Conservation (phyloP, 2,113 vertebrate species). For the Vombatus ursinus region DNA sequence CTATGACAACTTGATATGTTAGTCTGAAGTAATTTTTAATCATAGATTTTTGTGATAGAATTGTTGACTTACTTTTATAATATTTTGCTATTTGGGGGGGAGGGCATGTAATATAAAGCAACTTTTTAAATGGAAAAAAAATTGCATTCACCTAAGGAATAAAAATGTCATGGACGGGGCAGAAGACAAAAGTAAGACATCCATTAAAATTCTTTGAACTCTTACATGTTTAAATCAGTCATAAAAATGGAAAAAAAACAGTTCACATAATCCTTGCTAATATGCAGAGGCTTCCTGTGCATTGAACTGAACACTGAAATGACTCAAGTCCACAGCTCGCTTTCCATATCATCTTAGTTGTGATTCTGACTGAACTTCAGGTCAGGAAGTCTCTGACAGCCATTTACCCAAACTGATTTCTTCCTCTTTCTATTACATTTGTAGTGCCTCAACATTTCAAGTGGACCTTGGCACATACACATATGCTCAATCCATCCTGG, state of each 20-base stretch:
- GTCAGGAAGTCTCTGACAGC: not conserved
- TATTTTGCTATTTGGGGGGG: not conserved
- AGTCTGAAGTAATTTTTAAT: not conserved
- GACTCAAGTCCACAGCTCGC: not conserved
- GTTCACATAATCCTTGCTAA: not conserved
- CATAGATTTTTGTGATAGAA: not conserved
- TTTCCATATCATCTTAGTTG: not conserved
- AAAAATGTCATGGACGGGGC: not conserved
- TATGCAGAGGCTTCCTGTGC: not conserved
- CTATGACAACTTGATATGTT: not conserved
- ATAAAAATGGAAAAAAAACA: constrained; percentile 34
- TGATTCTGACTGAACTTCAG: not conserved
- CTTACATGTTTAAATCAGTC: constrained; percentile 1
- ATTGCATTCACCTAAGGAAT: not conserved
- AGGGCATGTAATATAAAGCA: not conserved
- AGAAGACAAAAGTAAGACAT: not conserved
- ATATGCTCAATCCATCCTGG: not conserved
- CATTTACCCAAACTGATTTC: not conserved
- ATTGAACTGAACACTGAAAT: not conserved
- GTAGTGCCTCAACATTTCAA: constrained; percentile 1
- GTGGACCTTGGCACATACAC: not conserved
- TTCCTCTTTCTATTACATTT: not conserved
- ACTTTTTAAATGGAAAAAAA: not conserved
- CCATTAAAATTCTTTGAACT: constrained; percentile 14
- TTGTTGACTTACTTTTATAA: constrained; percentile 4